phyloP scores from a whole-genome alignment of 1,140 invertebrate species.

The Ladona fulva region DNA sequence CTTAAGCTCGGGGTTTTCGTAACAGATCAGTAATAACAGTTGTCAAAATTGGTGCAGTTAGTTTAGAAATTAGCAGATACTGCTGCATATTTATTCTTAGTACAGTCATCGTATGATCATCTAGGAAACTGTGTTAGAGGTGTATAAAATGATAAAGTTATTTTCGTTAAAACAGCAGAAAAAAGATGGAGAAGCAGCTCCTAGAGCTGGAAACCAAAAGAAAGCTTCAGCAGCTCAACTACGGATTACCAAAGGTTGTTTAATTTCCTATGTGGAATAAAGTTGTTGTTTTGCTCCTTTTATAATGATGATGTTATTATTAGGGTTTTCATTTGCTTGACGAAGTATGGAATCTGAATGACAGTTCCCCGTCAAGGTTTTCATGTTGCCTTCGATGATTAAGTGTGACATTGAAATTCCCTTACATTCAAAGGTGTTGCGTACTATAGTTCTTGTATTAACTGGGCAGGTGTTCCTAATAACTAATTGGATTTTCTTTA shows the following conservation, averaged over 20 bases:
- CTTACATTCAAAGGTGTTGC: neutral
- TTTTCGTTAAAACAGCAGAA: conserved; percentile 97
- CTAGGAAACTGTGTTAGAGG: neutral
- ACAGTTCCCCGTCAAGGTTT: neutral
- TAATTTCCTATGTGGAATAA: neutral
- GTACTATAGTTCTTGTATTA: neutral
- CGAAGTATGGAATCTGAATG: neutral
- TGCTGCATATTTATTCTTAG: no score
- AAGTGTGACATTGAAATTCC: conserved; percentile 1
- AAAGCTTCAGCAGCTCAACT: conserved; percentile 92
- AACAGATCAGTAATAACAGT: neutral
- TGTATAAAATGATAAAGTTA: conserved; percentile 82
- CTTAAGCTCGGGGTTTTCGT: neutral
- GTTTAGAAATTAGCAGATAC: no score
- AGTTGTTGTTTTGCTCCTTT: neutral
- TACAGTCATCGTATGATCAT: neutral
- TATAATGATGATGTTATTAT: no score
- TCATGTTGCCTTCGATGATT: neutral
- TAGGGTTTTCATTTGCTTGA: no score
- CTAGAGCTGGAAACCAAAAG: conserved; percentile 68
- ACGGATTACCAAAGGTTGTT: conserved; percentile 89
- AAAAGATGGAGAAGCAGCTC: conserved; percentile 84
- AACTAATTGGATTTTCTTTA: conserved; percentile 13
- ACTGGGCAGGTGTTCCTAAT: no score
- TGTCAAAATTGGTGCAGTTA: neutral